Percentiles rank a stretch among this genome's conserved stretches.
Evolutionary conservation across 1,140 invertebrate species (phyloP).

Genomic region (Lordiphosa mommai): DNA sequence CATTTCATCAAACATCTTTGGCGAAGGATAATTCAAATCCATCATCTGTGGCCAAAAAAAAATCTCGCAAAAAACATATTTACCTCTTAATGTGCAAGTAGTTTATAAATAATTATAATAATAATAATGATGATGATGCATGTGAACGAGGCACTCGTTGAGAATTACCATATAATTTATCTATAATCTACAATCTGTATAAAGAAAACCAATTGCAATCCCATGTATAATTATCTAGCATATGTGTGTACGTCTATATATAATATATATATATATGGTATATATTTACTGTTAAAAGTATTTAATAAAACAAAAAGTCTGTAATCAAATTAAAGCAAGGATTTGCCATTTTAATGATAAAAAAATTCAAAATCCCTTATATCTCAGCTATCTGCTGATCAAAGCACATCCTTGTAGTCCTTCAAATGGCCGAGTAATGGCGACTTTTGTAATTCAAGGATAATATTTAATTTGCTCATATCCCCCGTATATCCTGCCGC

Average conservation of each 20-base stretch:
- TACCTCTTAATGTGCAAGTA: conserved; percentile 72
- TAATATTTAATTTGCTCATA: too few relatives aligned
- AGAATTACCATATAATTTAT: conserved; percentile 34
- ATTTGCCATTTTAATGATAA: too few relatives aligned
- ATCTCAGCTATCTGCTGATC: conserved; percentile 22
- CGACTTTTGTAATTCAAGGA: too few relatives aligned
- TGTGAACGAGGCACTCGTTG: conserved; percentile 45
- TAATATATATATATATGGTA: conserved; percentile 18
- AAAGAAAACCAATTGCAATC: conserved; percentile 29
- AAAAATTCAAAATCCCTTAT: conserved; percentile 17
- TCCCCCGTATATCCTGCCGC: too few relatives aligned
- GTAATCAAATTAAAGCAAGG: conserved; percentile 39
- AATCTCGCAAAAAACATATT: conserved; percentile 60
- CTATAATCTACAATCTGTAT: conserved; percentile 49
- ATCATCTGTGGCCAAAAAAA: conserved; percentile 58
- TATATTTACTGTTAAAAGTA: conserved; percentile 69
- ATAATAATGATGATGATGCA: too few relatives aligned
- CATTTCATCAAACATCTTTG: background rate
- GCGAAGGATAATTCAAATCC: conserved; percentile 13
- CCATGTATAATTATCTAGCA: conserved; percentile 34
- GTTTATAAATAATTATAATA: conserved; percentile 28
- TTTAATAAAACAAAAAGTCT: conserved; percentile 67
- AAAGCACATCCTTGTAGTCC: too few relatives aligned
- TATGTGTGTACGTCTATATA: conserved; percentile 32
- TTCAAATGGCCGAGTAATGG: too few relatives aligned